Base-by-base conservation (phyloP, 2,888 invertebrate species). In the Caenorhabditis sp. region DNA sequence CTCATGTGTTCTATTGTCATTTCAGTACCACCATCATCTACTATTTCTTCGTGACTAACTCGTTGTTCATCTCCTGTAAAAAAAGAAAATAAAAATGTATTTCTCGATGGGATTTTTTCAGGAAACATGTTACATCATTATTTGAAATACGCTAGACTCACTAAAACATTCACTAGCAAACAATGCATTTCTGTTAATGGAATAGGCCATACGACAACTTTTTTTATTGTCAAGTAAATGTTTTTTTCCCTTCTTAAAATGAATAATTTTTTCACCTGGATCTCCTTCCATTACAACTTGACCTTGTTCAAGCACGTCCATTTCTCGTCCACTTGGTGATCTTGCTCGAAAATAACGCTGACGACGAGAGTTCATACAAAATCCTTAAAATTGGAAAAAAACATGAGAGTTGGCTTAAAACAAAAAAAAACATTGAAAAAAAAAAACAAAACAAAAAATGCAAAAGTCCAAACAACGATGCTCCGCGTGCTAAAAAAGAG, bases 11-110 rank as follows among this genome's bases (percentile, higher is more conserved):
- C 72, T 3, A 67, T 58, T 10, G 53, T 50, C 54, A 65, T 65
- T n/a, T 73, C 68, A 3, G 60, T 37, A 1, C 50, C 53, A 19
- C 57, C 72, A 51, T 69, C 73, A 59, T 74, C 73, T 5, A 74
- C 73, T 12, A 74, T 69, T 49, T 74, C 73, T 54, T 74, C 73
- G 37, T 74, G 73, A 17, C 66, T 60, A 17, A 74, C 73, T n/a
- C 55, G 62, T 26, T 74, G 69, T 1, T 69, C 68, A 14, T 74
- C 73, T 4, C 37, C 37, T 49, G 17, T 4, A 31, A 31, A 55
- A 55, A 55, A 55, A 23, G 24, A 26, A 55, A 55, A 24, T 43
- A 6, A 43, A 43, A 43, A 17, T 43, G 14, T 43, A 17, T 43
- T 43, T 5, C 12, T 6, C 43, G 12, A 36, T 8, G 6, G 36